Percentiles rank a stretch among this genome's conserved stretches.
Evolutionary conservation across 2,797 vertebrate genomes (phyloP).

Genomic region (Tauraco hartlaubi): DNA sequence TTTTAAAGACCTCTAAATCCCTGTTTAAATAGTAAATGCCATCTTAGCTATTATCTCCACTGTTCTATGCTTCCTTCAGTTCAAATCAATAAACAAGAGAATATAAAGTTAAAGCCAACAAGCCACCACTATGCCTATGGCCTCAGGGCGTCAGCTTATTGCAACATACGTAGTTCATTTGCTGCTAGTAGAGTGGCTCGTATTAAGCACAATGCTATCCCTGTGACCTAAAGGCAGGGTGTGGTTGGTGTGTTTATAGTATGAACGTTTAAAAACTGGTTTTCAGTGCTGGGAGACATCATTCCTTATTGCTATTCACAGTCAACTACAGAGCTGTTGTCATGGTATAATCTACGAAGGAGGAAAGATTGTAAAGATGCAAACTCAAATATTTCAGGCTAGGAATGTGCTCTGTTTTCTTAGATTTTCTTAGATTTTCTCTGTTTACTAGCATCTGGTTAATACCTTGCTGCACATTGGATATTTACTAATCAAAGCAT

Average conservation of each 20-base stretch:
- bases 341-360: background rate
- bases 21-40: background rate
- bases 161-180: background rate
- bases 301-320: background rate
- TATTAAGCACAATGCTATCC: background rate
- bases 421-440: background rate
- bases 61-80: slow-evolving; percentile 3
- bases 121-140: background rate
- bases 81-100: slow-evolving; percentile 25
- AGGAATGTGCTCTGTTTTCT: background rate
- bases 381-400: background rate
- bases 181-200: background rate
- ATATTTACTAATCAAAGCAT: background rate
- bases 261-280: background rate
- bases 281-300: background rate
- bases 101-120: background rate
- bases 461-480: background rate
- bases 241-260: background rate
- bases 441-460: background rate
- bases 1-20: background rate
- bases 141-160: background rate
- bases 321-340: background rate
- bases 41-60: background rate
- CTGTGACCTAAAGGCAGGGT: background rate
- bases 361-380: background rate